Conservation (phyloP, 64 coral and sea anemone species). For the Porites lutea region DNA sequence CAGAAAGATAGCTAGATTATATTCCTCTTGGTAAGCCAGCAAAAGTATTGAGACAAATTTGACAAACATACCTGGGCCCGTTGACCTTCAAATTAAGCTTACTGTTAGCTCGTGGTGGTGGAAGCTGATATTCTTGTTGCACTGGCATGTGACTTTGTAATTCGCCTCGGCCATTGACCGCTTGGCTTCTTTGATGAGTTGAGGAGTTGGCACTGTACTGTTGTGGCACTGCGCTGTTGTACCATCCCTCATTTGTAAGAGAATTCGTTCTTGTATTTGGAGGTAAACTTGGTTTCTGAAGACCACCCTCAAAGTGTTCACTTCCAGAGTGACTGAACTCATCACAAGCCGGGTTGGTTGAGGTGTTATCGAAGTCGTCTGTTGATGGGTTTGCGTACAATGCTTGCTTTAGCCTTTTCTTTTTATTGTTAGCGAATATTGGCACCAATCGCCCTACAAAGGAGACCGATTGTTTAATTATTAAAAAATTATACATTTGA, state of each 20-base stretch:
- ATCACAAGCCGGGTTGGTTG: not conserved
- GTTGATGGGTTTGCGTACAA: constrained; percentile 64
- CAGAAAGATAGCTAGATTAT: no score
- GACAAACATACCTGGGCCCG: not conserved
- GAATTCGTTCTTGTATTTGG: not conserved
- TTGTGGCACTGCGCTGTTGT: not conserved
- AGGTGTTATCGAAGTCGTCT: not conserved
- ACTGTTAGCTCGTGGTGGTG: not conserved
- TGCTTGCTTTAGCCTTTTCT: constrained; percentile 68
- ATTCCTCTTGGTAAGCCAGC: no score
- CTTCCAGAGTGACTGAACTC: not conserved
- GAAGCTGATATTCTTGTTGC: not conserved
- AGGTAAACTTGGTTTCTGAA: constrained; percentile 10
- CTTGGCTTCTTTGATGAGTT: no score
- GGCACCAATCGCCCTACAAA: constrained; percentile 50
- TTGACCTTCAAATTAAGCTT: not conserved
- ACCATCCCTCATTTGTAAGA: not conserved
- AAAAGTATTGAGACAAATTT: not conserved
- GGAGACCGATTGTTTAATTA: not conserved
- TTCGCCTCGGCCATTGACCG: not conserved
- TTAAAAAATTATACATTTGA: not conserved
- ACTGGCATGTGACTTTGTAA: not conserved
- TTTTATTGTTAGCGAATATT: constrained; percentile 72
- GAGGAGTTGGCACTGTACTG: not conserved
- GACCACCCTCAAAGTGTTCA: not conserved